Evolutionary conservation across 2,888 invertebrate genomes (phyloP), one percentile per base, ranked within the genome.

Genomic region (Hydropsyche betteni): DNA sequence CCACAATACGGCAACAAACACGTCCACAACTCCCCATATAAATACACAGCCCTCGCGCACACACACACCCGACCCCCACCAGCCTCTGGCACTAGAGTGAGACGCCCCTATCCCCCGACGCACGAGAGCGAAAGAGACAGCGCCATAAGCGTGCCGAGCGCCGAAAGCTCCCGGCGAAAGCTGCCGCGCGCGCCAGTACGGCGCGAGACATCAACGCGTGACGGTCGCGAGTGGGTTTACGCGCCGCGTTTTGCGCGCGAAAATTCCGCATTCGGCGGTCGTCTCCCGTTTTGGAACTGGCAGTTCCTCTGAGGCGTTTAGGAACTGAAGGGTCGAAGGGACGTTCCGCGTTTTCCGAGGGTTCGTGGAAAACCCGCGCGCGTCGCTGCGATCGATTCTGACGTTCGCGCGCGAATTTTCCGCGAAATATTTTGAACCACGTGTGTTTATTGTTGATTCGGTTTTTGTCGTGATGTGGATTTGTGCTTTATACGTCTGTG

Each of bases 111-210:
- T 12, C 8, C 12, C 6, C 10, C n/a, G 2, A 8, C 0, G 6
- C 10, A 2, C 10, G 58, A 38, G 61, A 5, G 72, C 10, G 53
- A 53, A 33, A 51, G 52, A 70, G 70, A 70, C 33, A 51, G n/a
- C 4, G 36, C 16, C 33, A 77, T 68, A 69, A 74, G 74, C 74
- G 75, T 77, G 77, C 74, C 77, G 75, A 77, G 75, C 75, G 77
- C 74, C 77, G 75, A 77, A 75, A 75, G 77, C 77, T 77, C 77
- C 75, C 69, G 77, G 70, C 74, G 51, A 75, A 77, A 75, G 77
- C 77, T 75, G 44, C 6, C 44, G 44, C 44, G 44, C 73, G 68
- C 64, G 70, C 69, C 58, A 77, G 77, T 77, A 74, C 74, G 72
- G 75, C 74, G n/a, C 68, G 74, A 75, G 77, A 50, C 77, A 69